These are phyloP conservation scores for Arctocebus calabarensis DNA, from an alignment of 2,797 vertebrate species.

Conservation along the genomic window DNA sequence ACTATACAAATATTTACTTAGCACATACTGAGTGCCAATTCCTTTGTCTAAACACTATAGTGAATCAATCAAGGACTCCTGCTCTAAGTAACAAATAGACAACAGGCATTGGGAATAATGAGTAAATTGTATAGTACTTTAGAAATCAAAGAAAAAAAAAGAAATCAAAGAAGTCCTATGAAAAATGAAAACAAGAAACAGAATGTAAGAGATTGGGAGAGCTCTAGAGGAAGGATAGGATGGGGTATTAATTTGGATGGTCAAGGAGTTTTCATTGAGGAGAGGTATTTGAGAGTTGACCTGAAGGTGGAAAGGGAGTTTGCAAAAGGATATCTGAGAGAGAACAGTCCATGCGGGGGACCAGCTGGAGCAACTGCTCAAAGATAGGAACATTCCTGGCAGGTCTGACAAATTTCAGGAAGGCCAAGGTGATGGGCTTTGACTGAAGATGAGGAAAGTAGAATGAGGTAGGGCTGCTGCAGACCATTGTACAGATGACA, in stretches of 20 bases:
- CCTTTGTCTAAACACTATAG: not conserved
- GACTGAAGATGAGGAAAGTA: not conserved
- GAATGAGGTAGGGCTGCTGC: not conserved
- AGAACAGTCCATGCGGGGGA: not conserved
- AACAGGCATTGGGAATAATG: not conserved
- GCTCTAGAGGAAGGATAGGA: not conserved
- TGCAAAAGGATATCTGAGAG: not conserved
- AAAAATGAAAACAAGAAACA: not conserved
- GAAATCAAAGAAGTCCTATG: not conserved
- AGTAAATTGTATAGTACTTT: not conserved
- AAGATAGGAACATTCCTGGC: not conserved
- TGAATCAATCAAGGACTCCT: not conserved
- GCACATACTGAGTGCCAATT: not conserved
- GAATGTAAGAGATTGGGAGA: not conserved
- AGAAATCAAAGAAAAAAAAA: not conserved
- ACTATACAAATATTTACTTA: not conserved
- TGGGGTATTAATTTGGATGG: not conserved
- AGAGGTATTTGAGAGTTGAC: not conserved
- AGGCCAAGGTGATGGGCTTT: not conserved
- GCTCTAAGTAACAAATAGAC: not conserved
- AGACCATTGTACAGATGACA: not conserved
- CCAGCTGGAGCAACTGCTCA: not conserved
- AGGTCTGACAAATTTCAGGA: not conserved
- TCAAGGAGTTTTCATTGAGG: not conserved
- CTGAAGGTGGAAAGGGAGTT: not conserved